Base-by-base conservation (phyloP, 2,113 vertebrate species). In the Rutilus rutilus region DNA sequence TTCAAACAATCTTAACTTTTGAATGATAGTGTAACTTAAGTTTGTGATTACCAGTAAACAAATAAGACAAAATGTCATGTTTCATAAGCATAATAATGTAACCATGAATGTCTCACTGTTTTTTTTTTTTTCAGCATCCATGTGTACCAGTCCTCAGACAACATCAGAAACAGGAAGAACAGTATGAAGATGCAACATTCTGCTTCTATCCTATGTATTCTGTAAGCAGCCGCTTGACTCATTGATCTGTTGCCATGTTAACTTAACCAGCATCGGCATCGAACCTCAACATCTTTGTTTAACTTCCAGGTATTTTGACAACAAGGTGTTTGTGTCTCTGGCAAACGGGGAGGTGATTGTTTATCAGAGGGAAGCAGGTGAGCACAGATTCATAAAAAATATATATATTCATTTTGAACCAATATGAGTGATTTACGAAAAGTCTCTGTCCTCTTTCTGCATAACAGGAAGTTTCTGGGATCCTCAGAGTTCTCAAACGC, bases 161-260 rank as follows among this genome's bases (percentile, higher is more conserved):
- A 98, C 93, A 99, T 99, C 93, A 96, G 98, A 0, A 99, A 99
- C 89, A 93, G 98, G 83, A 99, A 98, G 92, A 99, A 99, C 95
- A 99, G 98, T 94, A 96, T 99, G 97, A 99, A 99, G 94, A 98
- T 99, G 94, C 98, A 99, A 39, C 98, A 99, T 1, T 83, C 96
- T 0, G 97, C 98, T 0, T 95, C 98, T 0, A 97, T 99, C 88
- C 96, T 97, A 87, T 98, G 97, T 89, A 95, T 99, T 86, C 88
- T 98, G 98, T 99, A 92, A 97, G 97, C 52, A n/a, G n/a, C 11
- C 71, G 7, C 10, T 4, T 27, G 1, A 21, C 33, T 27, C 27
- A 17, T 2, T 45, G 1, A n/a, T 25, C 57, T 11, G 4, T 69
- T 54, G 30, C n/a, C 11, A 30, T 64, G 10, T 50, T 79, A 6